These are phyloP conservation scores for Reticulitermes speratus DNA, from an alignment of 1,140 invertebrate genomes.

Conservation along the genomic window DNA sequence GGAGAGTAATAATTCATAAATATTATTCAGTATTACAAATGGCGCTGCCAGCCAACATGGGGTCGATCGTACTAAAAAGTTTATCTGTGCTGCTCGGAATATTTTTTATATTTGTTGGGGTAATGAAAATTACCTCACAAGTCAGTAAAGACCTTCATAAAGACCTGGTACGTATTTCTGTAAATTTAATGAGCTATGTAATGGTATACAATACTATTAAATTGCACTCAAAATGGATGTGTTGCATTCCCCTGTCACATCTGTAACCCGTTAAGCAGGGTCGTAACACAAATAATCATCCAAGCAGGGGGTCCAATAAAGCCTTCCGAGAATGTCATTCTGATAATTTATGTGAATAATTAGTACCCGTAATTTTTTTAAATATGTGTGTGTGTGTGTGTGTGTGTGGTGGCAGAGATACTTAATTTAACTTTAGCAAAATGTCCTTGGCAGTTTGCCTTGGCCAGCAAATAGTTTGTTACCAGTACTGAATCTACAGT, in stretches of 20 bases:
- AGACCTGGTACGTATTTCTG: conserved; percentile 78
- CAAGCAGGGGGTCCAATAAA: background rate
- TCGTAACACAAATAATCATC: background rate
- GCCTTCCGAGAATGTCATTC: background rate
- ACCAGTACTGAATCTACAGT: conserved; percentile 23
- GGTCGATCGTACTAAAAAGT: conserved; percentile 83
- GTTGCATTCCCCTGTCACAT: background rate
- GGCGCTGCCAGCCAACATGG: conserved; percentile 46
- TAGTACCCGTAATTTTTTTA: background rate
- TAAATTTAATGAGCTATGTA: background rate
- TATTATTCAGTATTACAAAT: background rate
- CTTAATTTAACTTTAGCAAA: conserved; percentile 22
- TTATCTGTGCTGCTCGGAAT: conserved; percentile 88
- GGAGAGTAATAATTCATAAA: background rate
- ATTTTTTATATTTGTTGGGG: conserved; percentile 94
- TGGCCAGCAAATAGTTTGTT: conserved; percentile 30
- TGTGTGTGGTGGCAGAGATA: background rate
- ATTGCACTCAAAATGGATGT: background rate
- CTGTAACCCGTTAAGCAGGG: conserved; percentile 12
- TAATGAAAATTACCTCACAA: conserved; percentile 86
- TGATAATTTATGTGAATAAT: too few relatives aligned
- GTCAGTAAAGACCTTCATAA: conserved; percentile 94
- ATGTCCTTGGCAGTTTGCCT: conserved; percentile 33
- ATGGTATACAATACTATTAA: background rate
- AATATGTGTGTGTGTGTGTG: too few relatives aligned